phyloP scores from a whole-genome alignment of 1,140 invertebrate species.

The Stenopsyche tienmushanensis region DNA sequence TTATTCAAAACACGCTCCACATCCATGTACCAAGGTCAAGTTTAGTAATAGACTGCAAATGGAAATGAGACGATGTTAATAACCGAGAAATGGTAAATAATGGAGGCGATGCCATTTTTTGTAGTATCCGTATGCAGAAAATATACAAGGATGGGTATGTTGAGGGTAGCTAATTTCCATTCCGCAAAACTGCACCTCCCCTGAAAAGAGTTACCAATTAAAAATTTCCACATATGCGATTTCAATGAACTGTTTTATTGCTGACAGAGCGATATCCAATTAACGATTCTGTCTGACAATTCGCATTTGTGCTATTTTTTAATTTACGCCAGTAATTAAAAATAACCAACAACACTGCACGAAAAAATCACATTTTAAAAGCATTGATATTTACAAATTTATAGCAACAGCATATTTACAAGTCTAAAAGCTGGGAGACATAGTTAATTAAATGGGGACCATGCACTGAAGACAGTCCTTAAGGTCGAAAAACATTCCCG shows the following conservation, averaged over 20 bases:
- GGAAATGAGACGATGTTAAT: neutral
- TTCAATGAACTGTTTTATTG: neutral
- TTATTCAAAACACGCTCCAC: neutral
- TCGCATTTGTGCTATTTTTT: no score
- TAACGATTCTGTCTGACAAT: neutral
- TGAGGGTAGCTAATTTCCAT: neutral
- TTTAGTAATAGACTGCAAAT: neutral
- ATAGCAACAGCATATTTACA: no score
- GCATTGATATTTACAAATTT: no score
- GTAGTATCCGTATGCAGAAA: no score
- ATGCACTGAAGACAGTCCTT: no score
- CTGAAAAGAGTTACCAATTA: conserved; percentile 1
- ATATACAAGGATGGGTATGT: neutral
- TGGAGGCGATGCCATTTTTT: neutral
- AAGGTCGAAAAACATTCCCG: no score
- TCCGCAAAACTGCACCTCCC: neutral
- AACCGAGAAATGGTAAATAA: neutral
- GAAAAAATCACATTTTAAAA: no score
- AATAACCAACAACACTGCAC: no score
- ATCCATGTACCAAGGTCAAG: neutral
- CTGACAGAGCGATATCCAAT: neutral
- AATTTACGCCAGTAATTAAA: no score
- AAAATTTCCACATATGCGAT: conserved; percentile 7
- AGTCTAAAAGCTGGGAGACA: no score
- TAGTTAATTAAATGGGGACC: no score